Evolutionary conservation across 2,888 invertebrate genomes (phyloP).

Genomic region (Leucania comma): DNA sequence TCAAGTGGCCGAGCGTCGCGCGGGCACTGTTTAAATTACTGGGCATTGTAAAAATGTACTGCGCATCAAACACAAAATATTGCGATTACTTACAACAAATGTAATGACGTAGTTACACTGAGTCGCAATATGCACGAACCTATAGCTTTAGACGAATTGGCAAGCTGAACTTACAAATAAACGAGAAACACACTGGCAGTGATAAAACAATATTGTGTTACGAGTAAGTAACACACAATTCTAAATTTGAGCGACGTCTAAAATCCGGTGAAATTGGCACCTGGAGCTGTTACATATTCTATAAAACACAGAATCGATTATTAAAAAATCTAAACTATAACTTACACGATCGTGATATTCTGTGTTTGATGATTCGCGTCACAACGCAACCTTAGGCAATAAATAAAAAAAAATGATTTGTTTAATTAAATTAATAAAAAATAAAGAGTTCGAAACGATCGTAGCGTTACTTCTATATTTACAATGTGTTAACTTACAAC

Average conservation of each 20-base stretch:
- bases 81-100: slow-evolving; percentile 40
- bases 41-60: slow-evolving; percentile 67
- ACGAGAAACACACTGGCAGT: slow-evolving; percentile 71
- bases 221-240: slow-evolving; percentile 43
- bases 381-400: slow-evolving; percentile 81
- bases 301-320: slow-evolving; percentile 24
- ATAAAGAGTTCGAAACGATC: slow-evolving; percentile 85
- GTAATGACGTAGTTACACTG: slow-evolving; percentile 29
- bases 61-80: slow-evolving; percentile 71
- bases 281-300: slow-evolving; percentile 22
- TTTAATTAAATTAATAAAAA: slow-evolving; percentile 87
- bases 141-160: slow-evolving; percentile 57
- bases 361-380: slow-evolving; percentile 60
- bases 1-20: slow-evolving; percentile 67
- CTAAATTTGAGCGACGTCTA: slow-evolving; percentile 52
- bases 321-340: slow-evolving; percentile 16
- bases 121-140: slow-evolving; percentile 32
- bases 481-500: slow-evolving; percentile 86
- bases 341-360: slow-evolving; percentile 48
- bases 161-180: slow-evolving; percentile 64
- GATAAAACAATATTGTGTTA: slow-evolving; percentile 56
- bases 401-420: slow-evolving; percentile 81
- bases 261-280: slow-evolving; percentile 45
- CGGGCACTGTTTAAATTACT: slow-evolving; percentile 67
- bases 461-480: slow-evolving; percentile 87